phyloP scores from a whole-genome alignment of 53 echinoderm and acorn worm species.

The Paelopatides confundens region DNA sequence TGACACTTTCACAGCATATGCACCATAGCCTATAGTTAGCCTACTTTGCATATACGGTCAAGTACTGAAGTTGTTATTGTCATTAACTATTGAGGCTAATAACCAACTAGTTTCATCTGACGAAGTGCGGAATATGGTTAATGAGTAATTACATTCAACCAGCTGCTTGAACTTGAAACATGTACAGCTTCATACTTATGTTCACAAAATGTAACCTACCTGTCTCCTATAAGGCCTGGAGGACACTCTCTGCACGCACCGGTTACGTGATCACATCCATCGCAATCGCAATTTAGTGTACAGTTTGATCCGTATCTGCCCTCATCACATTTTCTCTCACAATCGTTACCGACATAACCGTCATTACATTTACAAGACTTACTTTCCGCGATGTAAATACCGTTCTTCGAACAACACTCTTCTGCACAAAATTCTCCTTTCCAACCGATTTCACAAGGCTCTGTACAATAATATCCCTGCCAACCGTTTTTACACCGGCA shows the following conservation, averaged over 20 bases:
- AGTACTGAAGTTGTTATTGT: too few relatives aligned
- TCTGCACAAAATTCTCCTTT: background rate
- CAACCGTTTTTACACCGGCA: constrained; percentile 19
- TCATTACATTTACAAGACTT: constrained; percentile 11
- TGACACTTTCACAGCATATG: too few relatives aligned
- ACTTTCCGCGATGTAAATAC: background rate
- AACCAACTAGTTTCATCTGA: too few relatives aligned
- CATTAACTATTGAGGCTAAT: too few relatives aligned
- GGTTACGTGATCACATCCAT: constrained; percentile 39
- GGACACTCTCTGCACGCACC: constrained; percentile 24
- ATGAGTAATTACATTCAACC: too few relatives aligned
- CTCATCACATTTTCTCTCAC: background rate
- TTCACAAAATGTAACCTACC: background rate
- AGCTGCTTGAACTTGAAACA: too few relatives aligned
- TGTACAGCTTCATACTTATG: too few relatives aligned
- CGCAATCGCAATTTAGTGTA: background rate
- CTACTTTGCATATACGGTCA: too few relatives aligned
- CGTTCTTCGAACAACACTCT: constrained; percentile 14
- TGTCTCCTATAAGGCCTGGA: constrained; percentile 13
- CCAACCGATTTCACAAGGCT: constrained; percentile 23
- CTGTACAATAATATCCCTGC: constrained; percentile 26
- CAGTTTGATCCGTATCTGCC: constrained; percentile 15
- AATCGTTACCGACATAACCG: constrained; percentile 13
- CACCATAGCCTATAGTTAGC: too few relatives aligned
- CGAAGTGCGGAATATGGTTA: too few relatives aligned